These are phyloP conservation scores for Ormia ochracea DNA, from an alignment of 2,888 invertebrate species.

Conservation along the genomic window DNA sequence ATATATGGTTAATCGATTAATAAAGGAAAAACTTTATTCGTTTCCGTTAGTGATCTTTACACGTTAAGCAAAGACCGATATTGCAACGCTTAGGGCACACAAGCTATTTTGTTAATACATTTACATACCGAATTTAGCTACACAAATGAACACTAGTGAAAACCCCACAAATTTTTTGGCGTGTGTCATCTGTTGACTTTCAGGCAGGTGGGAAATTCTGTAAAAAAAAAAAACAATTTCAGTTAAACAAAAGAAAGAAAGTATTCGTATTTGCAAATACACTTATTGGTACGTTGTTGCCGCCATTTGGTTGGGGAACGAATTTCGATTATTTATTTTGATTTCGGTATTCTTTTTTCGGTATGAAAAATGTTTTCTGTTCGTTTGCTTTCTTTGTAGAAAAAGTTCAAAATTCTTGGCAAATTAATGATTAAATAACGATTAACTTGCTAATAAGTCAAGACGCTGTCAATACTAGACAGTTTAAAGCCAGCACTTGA, in stretches of 20 bases:
- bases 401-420: slow-evolving; percentile 21
- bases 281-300: background rate
- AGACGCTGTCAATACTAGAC: background rate
- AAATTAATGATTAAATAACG: background rate
- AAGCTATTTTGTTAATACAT: no score
- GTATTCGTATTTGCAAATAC: background rate
- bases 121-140: background rate
- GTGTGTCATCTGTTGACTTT: slow-evolving; percentile 44
- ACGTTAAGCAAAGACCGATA: no score
- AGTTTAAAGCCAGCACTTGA: no score
- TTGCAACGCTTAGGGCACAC: background rate
- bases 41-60: no score
- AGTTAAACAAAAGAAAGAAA: slow-evolving; percentile 4
- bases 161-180: slow-evolving; percentile 31
- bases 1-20: no score
- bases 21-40: no score
- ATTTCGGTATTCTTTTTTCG: background rate
- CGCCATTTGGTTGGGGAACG: background rate
- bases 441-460: background rate
- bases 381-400: background rate
- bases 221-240: background rate
- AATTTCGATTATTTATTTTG: background rate
- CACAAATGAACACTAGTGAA: background rate
- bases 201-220: slow-evolving; percentile 51
- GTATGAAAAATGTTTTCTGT: background rate